These are phyloP conservation scores for Coregonus ussuriensis DNA, from an alignment of 2,797 vertebrate genomes.

Conservation along the genomic window DNA sequence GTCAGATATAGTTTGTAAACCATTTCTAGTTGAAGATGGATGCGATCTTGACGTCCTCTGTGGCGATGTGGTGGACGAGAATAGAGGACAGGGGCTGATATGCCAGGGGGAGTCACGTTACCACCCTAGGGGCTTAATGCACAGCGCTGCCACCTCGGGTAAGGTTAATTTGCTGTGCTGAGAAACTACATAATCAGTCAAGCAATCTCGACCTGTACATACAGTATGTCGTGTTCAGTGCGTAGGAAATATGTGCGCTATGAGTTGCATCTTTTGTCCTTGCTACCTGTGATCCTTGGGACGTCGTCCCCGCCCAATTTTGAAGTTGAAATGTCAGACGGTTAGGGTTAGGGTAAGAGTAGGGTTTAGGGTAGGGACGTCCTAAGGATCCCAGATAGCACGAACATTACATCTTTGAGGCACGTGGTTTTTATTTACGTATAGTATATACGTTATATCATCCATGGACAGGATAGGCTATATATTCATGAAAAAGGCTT, in stretches of 20 bases:
- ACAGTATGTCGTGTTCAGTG: slow-evolving; percentile 10
- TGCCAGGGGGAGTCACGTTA: slow-evolving; percentile 75
- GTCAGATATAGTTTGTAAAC: slow-evolving; percentile 73
- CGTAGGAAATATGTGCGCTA: slow-evolving; percentile 13
- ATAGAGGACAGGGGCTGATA: slow-evolving; percentile 74
- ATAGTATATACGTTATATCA: slow-evolving; percentile 1
- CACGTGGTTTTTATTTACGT: slow-evolving; percentile 12
- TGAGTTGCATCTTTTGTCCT: neutral
- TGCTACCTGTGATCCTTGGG: too few species aligned
- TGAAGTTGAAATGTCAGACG: too few species aligned
- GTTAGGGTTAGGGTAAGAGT: too few species aligned
- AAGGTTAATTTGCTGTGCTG: slow-evolving; percentile 70
- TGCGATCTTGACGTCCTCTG: slow-evolving; percentile 78
- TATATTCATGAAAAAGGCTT: neutral
- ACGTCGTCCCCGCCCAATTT: too few species aligned
- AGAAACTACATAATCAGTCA: slow-evolving; percentile 20
- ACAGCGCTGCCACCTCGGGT: slow-evolving; percentile 75
- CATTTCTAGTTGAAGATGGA: slow-evolving; percentile 83
- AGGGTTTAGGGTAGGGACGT: too few species aligned
- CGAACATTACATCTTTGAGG: slow-evolving; percentile 10
- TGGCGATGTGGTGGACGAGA: slow-evolving; percentile 66
- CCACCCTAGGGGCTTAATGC: slow-evolving; percentile 75
- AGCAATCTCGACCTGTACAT: neutral
- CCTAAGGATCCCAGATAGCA: too few species aligned
- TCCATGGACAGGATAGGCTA: too few species aligned